Conservation (phyloP, 2,113 vertebrate genomes). For the Otocyon megalotis region DNA sequence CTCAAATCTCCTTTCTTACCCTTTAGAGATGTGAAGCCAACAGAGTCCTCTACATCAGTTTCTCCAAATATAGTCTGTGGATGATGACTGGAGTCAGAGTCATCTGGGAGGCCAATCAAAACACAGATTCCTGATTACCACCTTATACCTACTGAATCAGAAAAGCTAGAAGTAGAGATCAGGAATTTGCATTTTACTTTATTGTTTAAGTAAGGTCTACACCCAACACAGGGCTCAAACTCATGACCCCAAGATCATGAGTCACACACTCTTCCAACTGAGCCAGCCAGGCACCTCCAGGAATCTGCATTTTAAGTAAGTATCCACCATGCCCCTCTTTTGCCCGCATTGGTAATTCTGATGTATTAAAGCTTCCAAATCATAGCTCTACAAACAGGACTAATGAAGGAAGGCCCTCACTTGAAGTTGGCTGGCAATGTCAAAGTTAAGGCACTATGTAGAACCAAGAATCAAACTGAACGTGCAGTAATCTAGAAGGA, state of each 20-base stretch:
- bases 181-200: background rate
- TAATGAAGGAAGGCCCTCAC: background rate
- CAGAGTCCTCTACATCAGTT: background rate
- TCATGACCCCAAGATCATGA: background rate
- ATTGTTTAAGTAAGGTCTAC: background rate
- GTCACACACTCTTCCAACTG: background rate
- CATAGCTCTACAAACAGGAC: background rate
- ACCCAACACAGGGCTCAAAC: background rate
- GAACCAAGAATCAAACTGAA: background rate
- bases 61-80: background rate
- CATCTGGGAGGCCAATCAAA: background rate
- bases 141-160: background rate
- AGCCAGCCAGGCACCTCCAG: background rate
- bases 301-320: slow-evolving; percentile 6
- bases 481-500: background rate
- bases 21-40: background rate
- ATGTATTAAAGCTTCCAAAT: slow-evolving; percentile 47
- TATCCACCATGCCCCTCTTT: background rate
- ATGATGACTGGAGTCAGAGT: background rate
- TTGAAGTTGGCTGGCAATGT: background rate
- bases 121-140: background rate
- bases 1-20: background rate
- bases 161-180: background rate
- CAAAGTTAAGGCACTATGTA: background rate
- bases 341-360: background rate